Base-by-base conservation (phyloP, 2,888 invertebrate genomes). In the Oeneis ivallda region DNA sequence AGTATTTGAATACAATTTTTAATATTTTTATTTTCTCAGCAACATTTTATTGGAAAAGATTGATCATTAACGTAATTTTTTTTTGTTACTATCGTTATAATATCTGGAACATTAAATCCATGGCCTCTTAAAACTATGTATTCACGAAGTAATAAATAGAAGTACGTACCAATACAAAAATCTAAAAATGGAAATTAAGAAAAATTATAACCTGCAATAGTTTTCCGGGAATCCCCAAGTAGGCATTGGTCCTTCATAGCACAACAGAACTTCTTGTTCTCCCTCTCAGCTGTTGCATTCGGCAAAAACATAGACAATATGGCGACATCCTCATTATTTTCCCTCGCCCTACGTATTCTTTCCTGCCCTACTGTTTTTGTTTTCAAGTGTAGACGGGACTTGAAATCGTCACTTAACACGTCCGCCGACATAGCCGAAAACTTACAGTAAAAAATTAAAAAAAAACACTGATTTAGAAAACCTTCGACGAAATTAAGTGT, bases 251-350 rank as follows among this genome's bases (percentile, higher is more conserved):
- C 94, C 70, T 95, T 95, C 76, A 96, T 88, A 72, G 94, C 93
- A 89, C 97, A 97, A 83, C 94, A 93, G 86, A 97, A 97, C 78
- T 94, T 93, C 81, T 95, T 95, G 79, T 94, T 95, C 77, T 94
- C 94, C 76, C 88, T 80, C 66, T 94, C 93, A 77, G 93, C 93
- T 57, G 93, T 93, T 45, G 93, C 93, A 75, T 93, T 93, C 54
- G 96, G 95, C 69, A 97, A 92, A 79, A 97, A 96, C 95, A 96
- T 96, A 72, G 96, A 96, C 76, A 97, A 91, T 76, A 97, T 94
- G 62, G 97, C 97, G 69, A 97, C 94, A 89, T 97, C 97, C 89
- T 97, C 97, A 86, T 96, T 96, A 81, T 95, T 95, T 77, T 96
- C 96, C 87, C 95, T 94, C 70, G 96, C 96, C 80, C 94, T 93